Conservation (phyloP, 2,888 invertebrate species). For the Ophion obscuratus region DNA sequence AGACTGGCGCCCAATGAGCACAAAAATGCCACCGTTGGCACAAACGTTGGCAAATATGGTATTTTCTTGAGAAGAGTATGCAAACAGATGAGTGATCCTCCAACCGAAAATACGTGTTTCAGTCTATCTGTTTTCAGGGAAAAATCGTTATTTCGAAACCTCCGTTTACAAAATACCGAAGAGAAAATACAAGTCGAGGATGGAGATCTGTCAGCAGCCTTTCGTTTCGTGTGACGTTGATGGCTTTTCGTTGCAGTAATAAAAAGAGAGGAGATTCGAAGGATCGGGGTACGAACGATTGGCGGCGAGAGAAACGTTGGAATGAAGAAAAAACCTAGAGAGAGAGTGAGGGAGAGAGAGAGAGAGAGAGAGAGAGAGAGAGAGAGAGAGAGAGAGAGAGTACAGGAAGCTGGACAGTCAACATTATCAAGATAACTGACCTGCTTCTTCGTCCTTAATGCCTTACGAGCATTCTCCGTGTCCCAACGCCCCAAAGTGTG, state of each 20-base stretch:
- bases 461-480: constrained; percentile 36
- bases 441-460: constrained; percentile 65
- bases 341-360: not conserved
- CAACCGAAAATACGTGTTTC: not conserved
- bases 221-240: constrained; percentile 11
- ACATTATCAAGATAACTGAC: constrained; percentile 66
- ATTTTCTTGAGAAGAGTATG: not conserved
- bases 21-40: constrained; percentile 19
- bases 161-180: constrained; percentile 7
- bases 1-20: not conserved
- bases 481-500: constrained; percentile 58
- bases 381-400: not conserved
- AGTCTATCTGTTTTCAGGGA: not conserved
- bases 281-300: constrained; percentile 14
- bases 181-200: not conserved
- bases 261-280: constrained; percentile 8
- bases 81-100: not conserved
- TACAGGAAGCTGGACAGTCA: constrained; percentile 31
- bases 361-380: not conserved
- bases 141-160: not conserved
- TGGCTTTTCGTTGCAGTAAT: not conserved
- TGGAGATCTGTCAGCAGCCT: not conserved
- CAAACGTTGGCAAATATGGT: not conserved
- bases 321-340: constrained; percentile 16
- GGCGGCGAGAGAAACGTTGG: constrained; percentile 32